Evolutionary conservation across 2,113 vertebrate genomes (phyloP).

Genomic region (Tretioscincus oriximinensis): DNA sequence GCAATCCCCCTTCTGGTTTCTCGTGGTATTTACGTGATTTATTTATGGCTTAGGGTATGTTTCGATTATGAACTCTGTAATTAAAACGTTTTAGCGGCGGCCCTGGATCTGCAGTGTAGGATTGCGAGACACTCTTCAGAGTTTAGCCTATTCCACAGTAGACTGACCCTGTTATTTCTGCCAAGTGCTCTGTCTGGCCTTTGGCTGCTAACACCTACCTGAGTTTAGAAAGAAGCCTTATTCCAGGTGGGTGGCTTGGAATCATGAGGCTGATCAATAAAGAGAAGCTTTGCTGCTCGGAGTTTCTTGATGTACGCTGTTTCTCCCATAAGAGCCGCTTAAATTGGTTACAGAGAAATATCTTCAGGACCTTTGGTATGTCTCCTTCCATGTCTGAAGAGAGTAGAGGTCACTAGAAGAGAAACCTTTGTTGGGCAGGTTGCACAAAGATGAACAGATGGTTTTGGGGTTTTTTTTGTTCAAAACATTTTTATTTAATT

Average conservation of each 20-base stretch:
- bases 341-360: neutral
- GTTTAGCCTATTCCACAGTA: neutral
- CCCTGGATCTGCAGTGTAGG: neutral
- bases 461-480: no score
- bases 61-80: neutral
- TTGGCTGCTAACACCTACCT: constrained; percentile 51
- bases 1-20: neutral
- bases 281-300: neutral
- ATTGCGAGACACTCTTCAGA: neutral
- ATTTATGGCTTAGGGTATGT: neutral
- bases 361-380: neutral
- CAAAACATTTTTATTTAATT: no score
- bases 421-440: neutral
- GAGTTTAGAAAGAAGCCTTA: constrained; percentile 37
- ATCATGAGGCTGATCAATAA: neutral
- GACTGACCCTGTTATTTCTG: constrained; percentile 11
- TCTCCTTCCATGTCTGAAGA: neutral
- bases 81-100: neutral
- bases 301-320: neutral
- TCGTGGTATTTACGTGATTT: neutral
- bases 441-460: neutral
- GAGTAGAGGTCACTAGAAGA: neutral
- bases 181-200: constrained; percentile 37
- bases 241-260: neutral
- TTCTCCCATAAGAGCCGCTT: neutral